Percentiles rank a stretch among this genome's conserved stretches.
Conservation (phyloP, 2,113 vertebrate species). For the Chlorodrepanis virens region DNA sequence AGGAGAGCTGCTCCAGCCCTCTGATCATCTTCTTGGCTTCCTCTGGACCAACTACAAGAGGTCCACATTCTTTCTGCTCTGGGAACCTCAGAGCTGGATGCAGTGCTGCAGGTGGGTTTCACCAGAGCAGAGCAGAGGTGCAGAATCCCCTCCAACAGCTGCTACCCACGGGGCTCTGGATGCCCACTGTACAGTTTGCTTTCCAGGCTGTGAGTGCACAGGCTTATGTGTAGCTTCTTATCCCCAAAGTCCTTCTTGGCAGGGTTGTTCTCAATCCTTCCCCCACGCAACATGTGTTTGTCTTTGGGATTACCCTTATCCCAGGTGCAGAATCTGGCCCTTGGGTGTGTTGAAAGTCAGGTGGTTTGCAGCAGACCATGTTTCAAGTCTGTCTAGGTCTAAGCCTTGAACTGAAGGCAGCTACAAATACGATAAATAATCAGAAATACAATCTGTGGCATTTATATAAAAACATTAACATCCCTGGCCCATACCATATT, state of each 20-base stretch:
- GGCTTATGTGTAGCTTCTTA: not conserved
- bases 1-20: not conserved
- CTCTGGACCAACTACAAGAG: not conserved
- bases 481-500: not conserved
- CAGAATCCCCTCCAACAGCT: not conserved
- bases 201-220: too few relatives aligned
- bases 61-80: rapidly evolving
- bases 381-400: not conserved
- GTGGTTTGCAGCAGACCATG: not conserved
- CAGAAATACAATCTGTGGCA: not conserved
- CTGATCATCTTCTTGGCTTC: not conserved
- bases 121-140: not conserved
- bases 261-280: not conserved
- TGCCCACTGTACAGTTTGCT: not conserved
- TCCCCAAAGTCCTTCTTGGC: not conserved
- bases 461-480: not conserved
- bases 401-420: not conserved
- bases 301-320: not conserved
- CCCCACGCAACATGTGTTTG: not conserved
- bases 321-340: not conserved
- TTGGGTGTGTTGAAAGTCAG: not conserved
- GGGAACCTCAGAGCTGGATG: not conserved
- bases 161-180: rapidly evolving
- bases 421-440: not conserved
- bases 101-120: not conserved